Evolutionary conservation across 2,797 vertebrate species (phyloP), one percentile per base, ranked within the genome.

Genomic region (Leptodactylus fallax): DNA sequence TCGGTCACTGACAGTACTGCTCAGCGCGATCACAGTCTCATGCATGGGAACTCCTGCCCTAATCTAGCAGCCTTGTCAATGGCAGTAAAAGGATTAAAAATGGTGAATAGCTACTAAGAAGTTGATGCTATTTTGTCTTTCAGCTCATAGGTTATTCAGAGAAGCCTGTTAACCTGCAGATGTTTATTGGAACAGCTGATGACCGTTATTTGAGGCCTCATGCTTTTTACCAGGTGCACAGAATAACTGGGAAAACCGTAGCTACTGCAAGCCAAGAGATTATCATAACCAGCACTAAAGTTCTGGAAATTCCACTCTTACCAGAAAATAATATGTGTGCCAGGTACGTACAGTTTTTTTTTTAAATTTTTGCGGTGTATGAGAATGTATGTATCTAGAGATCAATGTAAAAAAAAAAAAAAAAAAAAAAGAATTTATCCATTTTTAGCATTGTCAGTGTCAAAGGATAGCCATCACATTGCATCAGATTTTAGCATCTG

Each of bases 171-270:
- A 99, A 98, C 94, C 94, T 99, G 69, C 98, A 99, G 91, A 99
- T 99, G 98, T 99, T 99, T 96, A 99, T 99, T 1, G 98, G 98
- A 74, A 99, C 98, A 0, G 98, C 98, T 45, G 98, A 99, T 81
- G 98, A 99, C 92, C 97, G 98, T 79, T 99, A 99, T 94, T 93
- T 99, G 91, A 95, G 98, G 91, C 97, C 98, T 45, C 98, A 99
- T 8, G 98, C 98, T 3, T 99, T 99, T 95, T 99, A 99, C 94
- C 98, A 99, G 94, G 97, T 99, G 94, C 98, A 99, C 94, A 96
- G 98, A 90, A 99, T 99, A 95, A 99, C 98, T 19, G 98, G 98
- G 89, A 99, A 99, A 93, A 99, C 98, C 0, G 98, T 99, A 53
- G 98, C 98, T 87, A 99, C 98, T 0, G 97, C 98, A 87, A 99